Base-by-base conservation (phyloP, 2,888 invertebrate genomes). In the Nipponacmea schrenckii region DNA sequence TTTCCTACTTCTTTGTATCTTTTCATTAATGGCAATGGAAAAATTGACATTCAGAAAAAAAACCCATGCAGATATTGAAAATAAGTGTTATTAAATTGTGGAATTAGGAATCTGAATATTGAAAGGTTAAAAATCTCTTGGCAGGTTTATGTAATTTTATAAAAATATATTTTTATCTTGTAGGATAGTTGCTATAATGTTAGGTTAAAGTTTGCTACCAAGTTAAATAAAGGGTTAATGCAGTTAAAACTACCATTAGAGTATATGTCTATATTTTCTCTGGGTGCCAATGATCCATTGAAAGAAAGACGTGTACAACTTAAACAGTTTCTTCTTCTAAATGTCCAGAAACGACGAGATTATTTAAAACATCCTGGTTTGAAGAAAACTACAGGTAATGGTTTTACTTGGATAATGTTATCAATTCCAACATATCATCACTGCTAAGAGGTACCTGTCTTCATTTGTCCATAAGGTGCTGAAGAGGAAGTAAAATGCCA, bases 191-290 rank as follows among this genome's bases (percentile, higher is more conserved):
- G 88, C 74, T 84, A 85, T 69, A 85, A 89, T 74, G 98, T 98
- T 0, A 92, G 97, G 81, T 94, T 95, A 90, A 92, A 93, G 67
- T 97, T 98, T 89, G 94, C 96, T 7, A 91, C 93, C 64, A 98
- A 98, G 90, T 90, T 98, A 81, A 97, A 98, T 89, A 97, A 97
- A 91, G 96, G 96, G 71, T 90, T 94, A 69, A 91, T 92, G 62
- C 76, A 84, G 17, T 76, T 90, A 69, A 83, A 86, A 86, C 91
- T 98, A 77, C 98, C 98, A 0, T 91, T 98, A 70, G 97, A 98
- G 90, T 98, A 97, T 90, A 96, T 98, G 96, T 95, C 96, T 24
- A 95, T 95, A 89, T 97, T 98, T 90, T 95, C 94, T 48, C 90
- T 98, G 71, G 95, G 94, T 46, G 97, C 97, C 0, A 93, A 94